Conservation (phyloP, 2,797 vertebrate genomes). For the Ctenopoma kingsleyae region DNA sequence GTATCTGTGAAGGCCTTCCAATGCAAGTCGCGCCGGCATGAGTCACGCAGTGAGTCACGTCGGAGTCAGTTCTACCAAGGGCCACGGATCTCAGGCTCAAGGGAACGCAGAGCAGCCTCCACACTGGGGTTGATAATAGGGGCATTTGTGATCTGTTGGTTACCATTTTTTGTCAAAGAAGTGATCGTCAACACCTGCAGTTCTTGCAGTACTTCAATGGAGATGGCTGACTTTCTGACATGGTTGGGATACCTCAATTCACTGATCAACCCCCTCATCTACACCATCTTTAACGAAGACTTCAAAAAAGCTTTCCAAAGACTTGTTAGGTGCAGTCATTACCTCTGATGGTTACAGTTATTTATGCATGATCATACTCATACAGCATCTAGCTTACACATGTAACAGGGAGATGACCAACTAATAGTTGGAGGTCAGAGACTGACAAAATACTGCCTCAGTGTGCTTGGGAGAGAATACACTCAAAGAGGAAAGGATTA, state of each 20-base stretch:
- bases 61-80: conserved; percentile 89
- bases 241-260: conserved; percentile 99
- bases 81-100: conserved; percentile 92
- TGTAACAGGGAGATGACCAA: conserved; percentile 17
- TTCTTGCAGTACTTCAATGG: conserved; percentile 89
- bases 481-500: conserved; percentile 32
- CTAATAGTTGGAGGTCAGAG: conserved; percentile 28
- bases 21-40: conserved; percentile 84
- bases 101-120: conserved; percentile 94
- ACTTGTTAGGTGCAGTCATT: conserved; percentile 91
- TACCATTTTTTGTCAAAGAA: conserved; percentile 98
- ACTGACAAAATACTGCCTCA: conserved; percentile 32
- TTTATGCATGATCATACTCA: conserved; percentile 22
- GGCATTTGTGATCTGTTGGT: conserved; percentile 97
- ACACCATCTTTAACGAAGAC: conserved; percentile 99
- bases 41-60: conserved; percentile 85
- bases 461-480: conserved; percentile 36
- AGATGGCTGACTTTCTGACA: conserved; percentile 94
- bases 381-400: conserved; percentile 16
- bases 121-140: conserved; percentile 95
- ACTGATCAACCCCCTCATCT: conserved; percentile 97
- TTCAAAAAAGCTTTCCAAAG: conserved; percentile 99
- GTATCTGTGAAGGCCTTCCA: conserved; percentile 81
- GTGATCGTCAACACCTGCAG: conserved; percentile 93
- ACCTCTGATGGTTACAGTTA: conserved; percentile 78